Base-by-base conservation (phyloP, 1,140 invertebrate genomes). In the Drosophila athabasca region DNA sequence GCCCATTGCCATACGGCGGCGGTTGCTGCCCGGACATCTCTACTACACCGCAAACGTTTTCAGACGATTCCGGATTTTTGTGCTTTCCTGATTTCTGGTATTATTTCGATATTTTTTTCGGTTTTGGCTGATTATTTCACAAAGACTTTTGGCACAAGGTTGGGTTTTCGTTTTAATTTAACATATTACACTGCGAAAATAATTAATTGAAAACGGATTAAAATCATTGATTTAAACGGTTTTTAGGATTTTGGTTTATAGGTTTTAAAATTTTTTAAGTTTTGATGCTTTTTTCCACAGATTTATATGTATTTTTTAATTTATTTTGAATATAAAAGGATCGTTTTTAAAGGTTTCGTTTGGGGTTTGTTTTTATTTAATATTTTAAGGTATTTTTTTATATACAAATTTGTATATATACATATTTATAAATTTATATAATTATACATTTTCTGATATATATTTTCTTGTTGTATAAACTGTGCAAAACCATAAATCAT, bases 11-110 rank as follows among this genome's bases (percentile, higher is more conserved):
- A 78, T 92, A 93, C 67, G 93, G 92, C 78, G 93, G 92, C 73
- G 92, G 92, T 84, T 92, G 93, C 84, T 94, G 93, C 74, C 92
- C 92, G 49, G 93, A 94, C 93, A 94, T 94, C 79, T 91, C 91
- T 84, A 88, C 91, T 84, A 88, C 24, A 46, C 19, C 45, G 52
- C 49, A 46, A 29, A 50, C 62, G 45, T 43, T 24, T 39, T 83
- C 48, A 62, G 51, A 59, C 54, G 53, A 24, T 69, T 45, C 43
- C 50, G 55, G 24, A 39, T 13, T 39, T 39, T 39, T 13, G 11
- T 39, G 11, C 11, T 39, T 39, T 39, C 35, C 35, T 13, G 59
- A 41, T 76, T 50, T 53, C 13, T 66, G 3, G 31, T 51, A 26
- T 35, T 72, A 74, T 53, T 68, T 69, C 53, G 52, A 50, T 5